phyloP scores from a whole-genome alignment of 2,888 invertebrate species.

The Drosophila rellima region DNA sequence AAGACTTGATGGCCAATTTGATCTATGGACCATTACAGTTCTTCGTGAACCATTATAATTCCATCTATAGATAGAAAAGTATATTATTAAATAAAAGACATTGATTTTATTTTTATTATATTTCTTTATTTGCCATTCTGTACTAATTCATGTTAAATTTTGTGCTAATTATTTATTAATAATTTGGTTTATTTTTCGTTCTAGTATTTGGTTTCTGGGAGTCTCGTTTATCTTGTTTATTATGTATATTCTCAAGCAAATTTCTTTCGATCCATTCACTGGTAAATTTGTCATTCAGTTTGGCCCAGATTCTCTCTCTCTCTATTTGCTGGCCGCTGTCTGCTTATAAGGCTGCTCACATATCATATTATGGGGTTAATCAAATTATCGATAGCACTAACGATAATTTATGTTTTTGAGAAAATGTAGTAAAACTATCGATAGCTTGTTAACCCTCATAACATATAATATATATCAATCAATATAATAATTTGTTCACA shows the following conservation, averaged over 20 bases:
- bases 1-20: no score
- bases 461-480: slow-evolving; percentile 18
- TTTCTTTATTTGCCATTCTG: slow-evolving; percentile 45
- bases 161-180: slow-evolving; percentile 52
- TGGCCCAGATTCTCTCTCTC: neutral
- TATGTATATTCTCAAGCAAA: slow-evolving; percentile 19
- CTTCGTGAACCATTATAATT: neutral
- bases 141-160: slow-evolving; percentile 54
- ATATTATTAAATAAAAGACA: slow-evolving; percentile 14
- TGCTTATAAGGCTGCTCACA: slow-evolving; percentile 34
- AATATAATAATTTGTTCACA: slow-evolving; percentile 44
- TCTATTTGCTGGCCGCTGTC: neutral
- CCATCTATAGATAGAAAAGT: slow-evolving; percentile 1
- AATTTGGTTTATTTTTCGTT: slow-evolving; percentile 11
- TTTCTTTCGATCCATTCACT: slow-evolving; percentile 22
- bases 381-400: slow-evolving; percentile 6
- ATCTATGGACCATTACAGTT: no score
- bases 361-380: slow-evolving; percentile 1
- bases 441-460: slow-evolving; percentile 4
- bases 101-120: slow-evolving; percentile 16
- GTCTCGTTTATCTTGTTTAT: slow-evolving; percentile 30
- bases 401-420: slow-evolving; percentile 6
- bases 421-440: slow-evolving; percentile 10
- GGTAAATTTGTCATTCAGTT: slow-evolving; percentile 11
- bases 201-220: slow-evolving; percentile 29